These are phyloP conservation scores for Hirtodrosophila confusa DNA, from an alignment of 2,888 invertebrate species.

Conservation along the genomic window DNA sequence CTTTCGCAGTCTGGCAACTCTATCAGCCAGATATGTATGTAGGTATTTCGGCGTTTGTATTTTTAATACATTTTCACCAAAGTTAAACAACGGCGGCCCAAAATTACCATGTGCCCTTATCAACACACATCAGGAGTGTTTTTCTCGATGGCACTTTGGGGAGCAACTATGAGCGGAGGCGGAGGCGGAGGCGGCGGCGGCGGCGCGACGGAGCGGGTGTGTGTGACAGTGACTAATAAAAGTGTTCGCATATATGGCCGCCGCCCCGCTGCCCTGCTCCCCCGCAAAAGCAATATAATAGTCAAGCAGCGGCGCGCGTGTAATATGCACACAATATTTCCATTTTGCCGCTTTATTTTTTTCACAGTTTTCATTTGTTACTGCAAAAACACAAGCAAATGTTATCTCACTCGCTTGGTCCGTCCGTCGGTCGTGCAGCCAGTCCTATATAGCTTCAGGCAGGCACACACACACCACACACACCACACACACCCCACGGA, in stretches of 20 bases:
- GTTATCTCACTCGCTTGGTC: slow-evolving; percentile 48
- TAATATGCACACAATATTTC: slow-evolving; percentile 76
- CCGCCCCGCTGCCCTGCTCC: slow-evolving; percentile 22
- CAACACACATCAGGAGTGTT: slow-evolving; percentile 67
- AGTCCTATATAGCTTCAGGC: slow-evolving; percentile 47
- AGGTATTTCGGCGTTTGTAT: slow-evolving; percentile 29
- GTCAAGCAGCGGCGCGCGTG: slow-evolving; percentile 62
- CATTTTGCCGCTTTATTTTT: slow-evolving; percentile 62
- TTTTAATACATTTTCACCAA: slow-evolving; percentile 65
- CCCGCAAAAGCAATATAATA: slow-evolving; percentile 73
- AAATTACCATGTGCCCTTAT: slow-evolving; percentile 66
- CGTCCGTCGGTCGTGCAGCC: slow-evolving; percentile 29
- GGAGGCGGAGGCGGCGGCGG: too few relatives aligned
- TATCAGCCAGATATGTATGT: slow-evolving; percentile 19
- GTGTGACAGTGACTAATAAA: slow-evolving; percentile 74
- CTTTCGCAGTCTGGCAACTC: slow-evolving; percentile 28
- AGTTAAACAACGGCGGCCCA: slow-evolving; percentile 30
- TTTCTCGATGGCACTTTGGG: slow-evolving; percentile 75
- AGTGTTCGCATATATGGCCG: slow-evolving; percentile 47
- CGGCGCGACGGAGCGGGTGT: slow-evolving; percentile 11
- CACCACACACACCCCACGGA: slow-evolving; percentile 9
- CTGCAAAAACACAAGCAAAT: slow-evolving; percentile 56
- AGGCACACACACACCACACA: slow-evolving; percentile 20
- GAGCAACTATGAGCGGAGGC: slow-evolving; percentile 59
- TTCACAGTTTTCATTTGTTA: slow-evolving; percentile 75